These are phyloP conservation scores for Indri indri DNA, from an alignment of 2,113 vertebrate genomes.

Conservation along the genomic window DNA sequence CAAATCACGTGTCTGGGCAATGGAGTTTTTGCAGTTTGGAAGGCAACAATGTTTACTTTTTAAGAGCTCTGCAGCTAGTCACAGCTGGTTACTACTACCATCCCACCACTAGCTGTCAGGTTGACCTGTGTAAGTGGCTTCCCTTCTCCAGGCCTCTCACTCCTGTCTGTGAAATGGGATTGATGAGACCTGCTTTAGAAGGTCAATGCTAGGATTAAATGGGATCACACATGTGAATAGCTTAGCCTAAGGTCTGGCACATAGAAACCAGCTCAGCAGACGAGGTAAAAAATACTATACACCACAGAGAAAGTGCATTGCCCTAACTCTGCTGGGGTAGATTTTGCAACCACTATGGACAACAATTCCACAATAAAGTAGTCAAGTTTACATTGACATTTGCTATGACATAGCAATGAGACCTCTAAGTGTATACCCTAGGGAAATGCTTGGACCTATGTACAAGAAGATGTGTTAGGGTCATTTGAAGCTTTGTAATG, in stretches of 20 bases:
- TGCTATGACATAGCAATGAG: not conserved
- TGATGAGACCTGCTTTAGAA: constrained; percentile 31
- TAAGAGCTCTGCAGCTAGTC: constrained; percentile 16
- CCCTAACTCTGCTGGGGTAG: not conserved
- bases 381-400: not conserved
- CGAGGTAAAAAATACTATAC: not conserved
- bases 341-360: not conserved
- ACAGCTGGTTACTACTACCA: constrained; percentile 7
- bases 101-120: not conserved
- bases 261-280: not conserved
- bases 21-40: constrained; percentile 18
- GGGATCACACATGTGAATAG: not conserved
- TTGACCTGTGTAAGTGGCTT: not conserved
- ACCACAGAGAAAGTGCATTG: not conserved
- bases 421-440: not conserved
- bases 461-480: not conserved
- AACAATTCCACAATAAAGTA: not conserved
- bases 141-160: not conserved
- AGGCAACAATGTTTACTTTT: constrained; percentile 13
- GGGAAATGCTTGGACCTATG: not conserved
- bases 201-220: constrained; percentile 2
- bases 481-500: not conserved
- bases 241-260: not conserved
- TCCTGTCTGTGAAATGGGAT: constrained; percentile 18
- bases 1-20: not conserved